Percentiles rank a stretch among this genome's conserved stretches.
These are phyloP conservation scores for Aethes cnicana DNA, from an alignment of 2,888 invertebrate species.

Conservation along the genomic window DNA sequence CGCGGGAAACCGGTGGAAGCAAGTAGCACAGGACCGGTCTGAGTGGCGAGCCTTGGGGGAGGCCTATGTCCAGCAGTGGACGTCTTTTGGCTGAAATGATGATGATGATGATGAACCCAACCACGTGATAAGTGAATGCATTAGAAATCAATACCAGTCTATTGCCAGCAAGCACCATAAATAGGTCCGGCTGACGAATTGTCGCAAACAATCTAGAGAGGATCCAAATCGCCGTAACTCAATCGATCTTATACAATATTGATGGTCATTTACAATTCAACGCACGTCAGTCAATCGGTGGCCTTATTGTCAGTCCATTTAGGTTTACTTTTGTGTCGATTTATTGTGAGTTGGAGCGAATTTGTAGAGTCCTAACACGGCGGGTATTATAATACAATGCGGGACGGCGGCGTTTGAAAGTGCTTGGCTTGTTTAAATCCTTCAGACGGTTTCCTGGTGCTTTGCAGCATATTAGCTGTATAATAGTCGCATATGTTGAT, in stretches of 20 bases:
- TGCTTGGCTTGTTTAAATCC: constrained; percentile 25
- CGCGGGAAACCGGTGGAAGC: too few relatives aligned
- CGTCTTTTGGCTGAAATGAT: too few relatives aligned
- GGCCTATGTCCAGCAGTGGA: too few relatives aligned
- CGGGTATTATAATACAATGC: constrained; percentile 35
- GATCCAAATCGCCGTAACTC: constrained; percentile 28
- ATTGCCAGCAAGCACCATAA: constrained; percentile 9
- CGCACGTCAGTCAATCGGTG: background rate
- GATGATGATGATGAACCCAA: too few relatives aligned
- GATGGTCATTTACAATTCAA: constrained; percentile 18
- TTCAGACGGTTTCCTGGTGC: constrained; percentile 19
- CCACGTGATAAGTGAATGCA: too few relatives aligned
- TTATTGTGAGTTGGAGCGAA: constrained; percentile 30
- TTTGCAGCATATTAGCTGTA: background rate
- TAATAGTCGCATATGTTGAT: background rate
- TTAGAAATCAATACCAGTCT: background rate
- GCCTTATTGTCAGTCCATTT: background rate
- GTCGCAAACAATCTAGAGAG: constrained; percentile 4
- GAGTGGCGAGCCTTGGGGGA: too few relatives aligned
- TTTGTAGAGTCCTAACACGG: constrained; percentile 33
- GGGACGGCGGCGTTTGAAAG: constrained; percentile 33
- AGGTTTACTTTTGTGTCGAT: constrained; percentile 10
- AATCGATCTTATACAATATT: constrained; percentile 27
- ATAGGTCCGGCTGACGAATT: constrained; percentile 14
- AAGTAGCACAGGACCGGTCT: too few relatives aligned